phyloP scores from a whole-genome alignment of 1,140 invertebrate genomes.

The Brachystomella parvula region DNA sequence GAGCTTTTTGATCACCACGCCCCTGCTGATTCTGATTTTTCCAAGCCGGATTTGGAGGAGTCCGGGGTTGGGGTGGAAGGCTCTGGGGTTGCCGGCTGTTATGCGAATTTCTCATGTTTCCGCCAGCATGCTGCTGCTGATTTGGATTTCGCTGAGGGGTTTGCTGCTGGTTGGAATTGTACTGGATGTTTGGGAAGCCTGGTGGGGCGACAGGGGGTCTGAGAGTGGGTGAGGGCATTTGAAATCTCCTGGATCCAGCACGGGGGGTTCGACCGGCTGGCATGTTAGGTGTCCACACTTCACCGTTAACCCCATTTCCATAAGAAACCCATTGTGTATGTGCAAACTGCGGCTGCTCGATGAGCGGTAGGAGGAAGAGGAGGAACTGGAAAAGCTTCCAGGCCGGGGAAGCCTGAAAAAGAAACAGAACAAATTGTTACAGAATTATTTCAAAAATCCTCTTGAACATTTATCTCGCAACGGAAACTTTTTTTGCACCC shows the following conservation, averaged over 20 bases:
- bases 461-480: too few species aligned
- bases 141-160: not conserved
- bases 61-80: not conserved
- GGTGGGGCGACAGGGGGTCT: not conserved
- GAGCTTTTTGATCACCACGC: not conserved
- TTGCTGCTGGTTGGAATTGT: not conserved
- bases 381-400: too few species aligned
- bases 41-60: not conserved
- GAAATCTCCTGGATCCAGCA: slow-evolving; percentile 6
- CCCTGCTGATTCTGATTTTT: not conserved
- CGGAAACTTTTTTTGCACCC: too few species aligned
- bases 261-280: slow-evolving; percentile 1
- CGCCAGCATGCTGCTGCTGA: not conserved
- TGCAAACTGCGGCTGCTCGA: too few species aligned
- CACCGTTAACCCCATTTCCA: not conserved
- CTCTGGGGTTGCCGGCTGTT: not conserved
- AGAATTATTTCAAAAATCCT: too few species aligned
- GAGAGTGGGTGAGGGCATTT: not conserved
- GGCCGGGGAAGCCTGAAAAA: too few species aligned
- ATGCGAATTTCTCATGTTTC: not conserved
- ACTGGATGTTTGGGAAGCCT: not conserved
- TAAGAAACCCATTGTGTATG: slow-evolving; percentile 9
- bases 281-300: slow-evolving; percentile 30
- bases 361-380: too few species aligned
- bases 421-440: too few species aligned